phyloP scores from a whole-genome alignment of 2,797 vertebrate genomes.

The Mormyrus proboscirostris region DNA sequence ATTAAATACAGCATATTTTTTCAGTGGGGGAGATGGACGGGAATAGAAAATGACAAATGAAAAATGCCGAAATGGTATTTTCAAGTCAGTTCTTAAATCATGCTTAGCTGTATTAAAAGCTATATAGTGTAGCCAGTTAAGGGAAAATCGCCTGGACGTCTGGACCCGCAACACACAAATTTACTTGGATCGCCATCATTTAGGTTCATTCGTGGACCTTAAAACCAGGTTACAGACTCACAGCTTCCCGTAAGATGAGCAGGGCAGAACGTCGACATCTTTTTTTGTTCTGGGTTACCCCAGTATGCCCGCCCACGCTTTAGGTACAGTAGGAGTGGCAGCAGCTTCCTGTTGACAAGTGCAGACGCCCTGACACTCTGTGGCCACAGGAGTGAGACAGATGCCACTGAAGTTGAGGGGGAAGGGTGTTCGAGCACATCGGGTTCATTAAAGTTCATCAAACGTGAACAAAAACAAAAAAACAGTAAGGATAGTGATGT shows the following conservation, averaged over 20 bases:
- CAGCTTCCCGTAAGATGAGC: slow-evolving; percentile 46
- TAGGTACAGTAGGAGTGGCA: slow-evolving; percentile 64
- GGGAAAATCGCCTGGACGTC: no score
- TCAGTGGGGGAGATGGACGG: neutral
- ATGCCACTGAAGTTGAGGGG: neutral
- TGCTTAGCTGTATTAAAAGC: neutral
- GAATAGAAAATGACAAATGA: neutral
- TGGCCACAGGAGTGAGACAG: neutral
- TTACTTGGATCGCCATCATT: neutral
- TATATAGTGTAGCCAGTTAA: neutral
- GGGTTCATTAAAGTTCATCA: neutral
- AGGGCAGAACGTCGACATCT: slow-evolving; percentile 27
- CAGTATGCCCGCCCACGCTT: slow-evolving; percentile 59
- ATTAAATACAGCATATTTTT: neutral
- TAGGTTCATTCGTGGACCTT: neutral
- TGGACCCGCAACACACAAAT: neutral
- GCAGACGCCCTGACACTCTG: slow-evolving; percentile 10
- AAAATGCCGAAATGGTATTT: neutral
- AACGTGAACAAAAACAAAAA: neutral
- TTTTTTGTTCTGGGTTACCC: slow-evolving; percentile 56
- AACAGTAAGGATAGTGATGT: neutral
- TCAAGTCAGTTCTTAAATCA: neutral
- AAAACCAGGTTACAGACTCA: slow-evolving; percentile 38
- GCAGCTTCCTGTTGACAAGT: slow-evolving; percentile 61
- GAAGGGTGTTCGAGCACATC: neutral